These are phyloP conservation scores for Drosophila ezoana DNA, from an alignment of 2,888 invertebrate species.

Conservation along the genomic window DNA sequence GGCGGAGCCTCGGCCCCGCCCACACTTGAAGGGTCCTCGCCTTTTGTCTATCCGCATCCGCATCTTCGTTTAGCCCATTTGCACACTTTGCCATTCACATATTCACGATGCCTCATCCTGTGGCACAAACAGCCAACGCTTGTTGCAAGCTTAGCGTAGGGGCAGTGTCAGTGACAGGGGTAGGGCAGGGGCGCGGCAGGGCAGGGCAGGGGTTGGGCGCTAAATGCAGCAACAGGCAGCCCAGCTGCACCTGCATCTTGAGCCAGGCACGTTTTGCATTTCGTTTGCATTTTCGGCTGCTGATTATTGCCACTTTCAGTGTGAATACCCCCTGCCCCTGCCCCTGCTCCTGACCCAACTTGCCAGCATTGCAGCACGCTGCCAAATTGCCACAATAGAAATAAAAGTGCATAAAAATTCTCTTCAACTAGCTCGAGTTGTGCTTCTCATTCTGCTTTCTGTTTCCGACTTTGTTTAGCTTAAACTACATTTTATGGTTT, in stretches of 20 bases:
- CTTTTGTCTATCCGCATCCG: conserved; percentile 32
- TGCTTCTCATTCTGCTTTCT: background rate
- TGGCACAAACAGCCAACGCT: conserved; percentile 43
- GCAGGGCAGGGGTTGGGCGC: background rate
- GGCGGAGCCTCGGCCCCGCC: too few species aligned
- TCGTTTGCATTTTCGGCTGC: conserved; percentile 72
- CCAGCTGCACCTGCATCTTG: conserved; percentile 50
- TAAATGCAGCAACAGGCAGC: conserved; percentile 46
- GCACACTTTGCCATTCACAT: conserved; percentile 41
- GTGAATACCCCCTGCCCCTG: conserved; percentile 38
- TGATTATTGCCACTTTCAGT: conserved; percentile 71
- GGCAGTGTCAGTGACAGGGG: background rate
- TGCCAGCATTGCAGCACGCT: conserved; percentile 5
- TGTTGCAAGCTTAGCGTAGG: conserved; percentile 18
- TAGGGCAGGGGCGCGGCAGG: background rate
- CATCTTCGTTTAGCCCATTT: conserved; percentile 57
- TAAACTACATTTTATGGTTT: conserved; percentile 42
- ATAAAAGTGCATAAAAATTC: conserved; percentile 47
- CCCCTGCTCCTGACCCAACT: background rate
- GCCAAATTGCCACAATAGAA: conserved; percentile 55
- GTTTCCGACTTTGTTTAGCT: conserved; percentile 9
- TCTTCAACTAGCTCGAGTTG: conserved; percentile 1
- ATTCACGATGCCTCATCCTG: conserved; percentile 31
- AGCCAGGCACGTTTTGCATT: conserved; percentile 68
- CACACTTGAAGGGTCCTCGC: background rate